Evolutionary conservation across 2,888 invertebrate species (phyloP), one percentile per base, ranked within the genome.

Genomic region (Athalia cordata): DNA sequence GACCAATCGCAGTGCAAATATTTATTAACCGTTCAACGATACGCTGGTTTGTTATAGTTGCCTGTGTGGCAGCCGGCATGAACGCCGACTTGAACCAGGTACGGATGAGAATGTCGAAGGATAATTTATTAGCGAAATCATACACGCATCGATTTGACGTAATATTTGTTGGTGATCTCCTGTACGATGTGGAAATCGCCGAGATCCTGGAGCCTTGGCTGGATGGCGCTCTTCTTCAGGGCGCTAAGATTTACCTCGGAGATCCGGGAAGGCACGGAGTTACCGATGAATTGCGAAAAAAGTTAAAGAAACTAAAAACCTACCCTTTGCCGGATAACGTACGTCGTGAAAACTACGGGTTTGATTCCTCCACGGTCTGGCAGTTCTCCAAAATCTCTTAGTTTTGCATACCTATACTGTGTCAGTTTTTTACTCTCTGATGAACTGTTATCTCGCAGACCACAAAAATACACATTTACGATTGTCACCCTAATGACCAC

Each of bases 81-180:
- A 94, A 94, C 81, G 92, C 93, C 0, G 80, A 89, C 15, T 68
- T 92, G 2, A 94, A 94, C 87, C 79, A 88, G 49, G 90, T 91
- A 11, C 81, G 80, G 0, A 77, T 93, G 11, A 85, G 88, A 67
- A 90, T 91, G 4, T 89, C 88, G 75, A 85, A 86, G 15, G 81
- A 88, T 4, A 91, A 94, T 84, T 86, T 92, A 49, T 89, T 93
- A 65, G 92, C 92, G 0, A 77, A 78, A 61, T 59, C 77, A 8
- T 62, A 61, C n/a, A 49, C 68, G 13, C 70, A 79, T 3, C 81
- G 80, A 68, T 92, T 91, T 84, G 93, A 94, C 82, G 90, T 93
- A 3, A 89, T 95, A 79, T 87, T 95, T n/a, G 89, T 95, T 57
- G 95, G 95, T 0, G 95, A 95, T 86, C 92, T 95, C 91, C 93